Base-by-base conservation (phyloP, 2,888 invertebrate genomes). In the Hypselothyrea guttata region DNA sequence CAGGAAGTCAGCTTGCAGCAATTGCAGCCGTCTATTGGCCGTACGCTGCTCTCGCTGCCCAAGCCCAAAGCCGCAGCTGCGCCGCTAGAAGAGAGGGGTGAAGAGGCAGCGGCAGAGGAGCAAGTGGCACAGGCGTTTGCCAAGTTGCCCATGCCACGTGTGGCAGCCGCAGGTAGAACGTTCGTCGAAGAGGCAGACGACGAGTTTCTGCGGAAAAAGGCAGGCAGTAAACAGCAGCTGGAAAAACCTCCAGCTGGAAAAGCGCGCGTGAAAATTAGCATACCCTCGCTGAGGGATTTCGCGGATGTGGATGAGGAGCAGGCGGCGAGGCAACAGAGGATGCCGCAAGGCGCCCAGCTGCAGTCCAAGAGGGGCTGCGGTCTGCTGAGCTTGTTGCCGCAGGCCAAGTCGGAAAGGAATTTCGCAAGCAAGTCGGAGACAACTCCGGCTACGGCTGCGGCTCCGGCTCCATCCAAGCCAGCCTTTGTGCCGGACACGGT, bases 331-430 rank as follows among this genome's bases (percentile, higher is more conserved):
- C 52, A 41, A 27, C 11, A 7, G 8, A n/a, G n/a, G n/a, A n/a
- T 54, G 15, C 58, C 47, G 1, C n/a, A n/a, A n/a, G n/a, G n/a
- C n/a, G 18, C 34, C 0, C 49, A 53, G 4, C 13, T 35, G 0
- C 62, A 75, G 4, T 28, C 56, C 2, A 35, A 31, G 7, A 75
- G 75, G 12, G 75, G 74, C 1, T 89, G 89, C 16, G 93, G 94
- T 7, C 89, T 96, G 7, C 91, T 95, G 40, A 92, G 93, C 54
- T 90, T 95, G 37, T 88, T 96, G 35, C 95, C 95, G 7, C 92
- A 93, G 71, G 95, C 95, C 0, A 90, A 90, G 67, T 87, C 88
- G 0, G 89, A 88, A 52, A 77, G 81, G 2, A 76, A 63, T 38
- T 88, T 89, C 55, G 45, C 68, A 0, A 87, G 84, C 52, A 47